Conservation (phyloP, 2,113 vertebrate species). For the Hymenochirus boettgeri region DNA sequence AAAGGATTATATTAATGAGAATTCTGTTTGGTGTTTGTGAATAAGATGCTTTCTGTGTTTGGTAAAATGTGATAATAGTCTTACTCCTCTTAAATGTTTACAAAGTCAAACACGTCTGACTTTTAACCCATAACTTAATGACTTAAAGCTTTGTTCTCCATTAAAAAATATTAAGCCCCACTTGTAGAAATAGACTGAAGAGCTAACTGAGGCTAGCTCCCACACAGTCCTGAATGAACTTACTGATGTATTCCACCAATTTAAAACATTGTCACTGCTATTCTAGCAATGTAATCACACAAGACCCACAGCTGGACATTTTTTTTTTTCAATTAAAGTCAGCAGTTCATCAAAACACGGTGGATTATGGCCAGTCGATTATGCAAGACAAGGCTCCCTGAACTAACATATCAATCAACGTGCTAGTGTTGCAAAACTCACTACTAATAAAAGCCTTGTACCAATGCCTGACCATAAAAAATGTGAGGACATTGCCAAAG, state of each 20-base stretch:
- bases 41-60: too few species aligned
- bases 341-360: neutral
- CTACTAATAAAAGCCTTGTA: slow-evolving; percentile 7
- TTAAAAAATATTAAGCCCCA: too few species aligned
- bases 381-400: slow-evolving; percentile 3
- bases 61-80: too few species aligned
- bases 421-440: slow-evolving; percentile 3
- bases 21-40: too few species aligned
- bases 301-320: neutral
- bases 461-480: slow-evolving; percentile 13
- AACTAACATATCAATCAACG: slow-evolving; percentile 14
- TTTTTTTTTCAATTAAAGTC: slow-evolving; percentile 1
- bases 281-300: neutral
- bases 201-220: neutral
- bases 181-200: too few species aligned
- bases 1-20: too few species aligned
- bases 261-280: neutral
- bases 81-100: too few species aligned
- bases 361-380: slow-evolving; percentile 1
- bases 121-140: too few species aligned
- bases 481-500: neutral
- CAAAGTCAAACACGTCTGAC: too few species aligned
- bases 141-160: too few species aligned
- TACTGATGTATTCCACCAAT: neutral
- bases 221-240: neutral